phyloP scores from a whole-genome alignment of 2,113 vertebrate genomes.

The Dolichallabes microphthalmus region DNA sequence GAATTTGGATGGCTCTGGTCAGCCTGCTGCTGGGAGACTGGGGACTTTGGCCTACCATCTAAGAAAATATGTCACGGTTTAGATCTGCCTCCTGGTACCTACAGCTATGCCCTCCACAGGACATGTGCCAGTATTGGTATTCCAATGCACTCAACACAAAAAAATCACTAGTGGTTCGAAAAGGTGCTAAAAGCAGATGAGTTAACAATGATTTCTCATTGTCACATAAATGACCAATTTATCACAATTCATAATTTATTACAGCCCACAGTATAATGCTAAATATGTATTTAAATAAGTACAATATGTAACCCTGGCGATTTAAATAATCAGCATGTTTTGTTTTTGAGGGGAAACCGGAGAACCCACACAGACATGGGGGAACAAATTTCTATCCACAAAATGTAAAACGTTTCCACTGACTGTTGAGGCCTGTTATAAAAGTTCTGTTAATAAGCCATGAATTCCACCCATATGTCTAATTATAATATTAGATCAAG shows the following conservation, averaged over 20 bases:
- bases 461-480: background rate
- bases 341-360: background rate
- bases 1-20: slow-evolving; percentile 13
- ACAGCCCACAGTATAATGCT: background rate
- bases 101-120: slow-evolving; percentile 3
- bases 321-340: no score
- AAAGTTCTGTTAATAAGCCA: background rate
- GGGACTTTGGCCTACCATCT: slow-evolving; percentile 48
- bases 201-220: background rate
- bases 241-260: background rate
- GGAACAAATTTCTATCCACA: background rate
- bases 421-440: background rate
- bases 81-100: slow-evolving; percentile 27
- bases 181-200: background rate
- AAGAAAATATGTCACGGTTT: slow-evolving; percentile 41
- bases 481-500: slow-evolving; percentile 5
- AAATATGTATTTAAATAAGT: background rate
- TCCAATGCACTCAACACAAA: slow-evolving; percentile 11
- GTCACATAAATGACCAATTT: background rate
- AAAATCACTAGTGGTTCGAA: background rate
- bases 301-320: background rate
- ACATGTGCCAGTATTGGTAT: background rate
- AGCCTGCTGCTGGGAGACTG: slow-evolving; percentile 9
- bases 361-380: background rate
- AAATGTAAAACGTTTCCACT: background rate